Percentiles rank a stretch among this genome's conserved stretches.
Conservation (phyloP, 1,140 invertebrate species). For the Drosophila miranda region DNA sequence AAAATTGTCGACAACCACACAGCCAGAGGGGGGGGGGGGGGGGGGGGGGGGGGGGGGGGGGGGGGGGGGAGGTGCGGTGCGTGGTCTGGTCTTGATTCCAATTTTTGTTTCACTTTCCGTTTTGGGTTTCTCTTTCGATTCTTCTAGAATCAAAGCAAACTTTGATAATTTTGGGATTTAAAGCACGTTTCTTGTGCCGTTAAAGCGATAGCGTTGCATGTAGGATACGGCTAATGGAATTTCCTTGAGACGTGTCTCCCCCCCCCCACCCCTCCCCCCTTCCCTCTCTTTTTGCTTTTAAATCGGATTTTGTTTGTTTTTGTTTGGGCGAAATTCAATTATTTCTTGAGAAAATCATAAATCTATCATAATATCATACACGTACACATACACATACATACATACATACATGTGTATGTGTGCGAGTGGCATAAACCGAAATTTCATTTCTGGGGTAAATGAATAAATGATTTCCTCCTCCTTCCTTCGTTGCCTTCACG, state of each 20-base stretch:
- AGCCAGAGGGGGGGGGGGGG: neutral
- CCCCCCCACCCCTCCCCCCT: neutral
- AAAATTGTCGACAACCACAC: slow-evolving; percentile 39
- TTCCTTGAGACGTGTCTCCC: slow-evolving; percentile 37
- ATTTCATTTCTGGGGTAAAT: slow-evolving; percentile 43
- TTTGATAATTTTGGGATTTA: slow-evolving; percentile 17
- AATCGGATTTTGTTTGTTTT: slow-evolving; percentile 16
- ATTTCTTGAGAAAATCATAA: slow-evolving; percentile 38
- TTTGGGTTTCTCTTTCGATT: no score
- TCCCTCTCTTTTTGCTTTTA: slow-evolving; percentile 1
- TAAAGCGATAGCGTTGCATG: slow-evolving; percentile 19
- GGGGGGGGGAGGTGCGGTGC: no score
- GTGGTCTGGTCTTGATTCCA: neutral
- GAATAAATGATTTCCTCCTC: slow-evolving; percentile 40
- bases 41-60: neutral
- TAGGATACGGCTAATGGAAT: slow-evolving; percentile 50
- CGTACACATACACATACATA: slow-evolving; percentile 23
- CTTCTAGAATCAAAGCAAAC: neutral
- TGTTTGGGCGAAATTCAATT: slow-evolving; percentile 33
- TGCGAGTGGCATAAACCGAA: slow-evolving; percentile 27
- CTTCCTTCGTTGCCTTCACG: neutral
- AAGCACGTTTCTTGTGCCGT: slow-evolving; percentile 48
- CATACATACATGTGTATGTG: no score
- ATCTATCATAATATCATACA: slow-evolving; percentile 47
- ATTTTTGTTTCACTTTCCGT: no score